Base-by-base conservation (phyloP, 2,888 invertebrate genomes). In the Rhogogaster chlorosoma region DNA sequence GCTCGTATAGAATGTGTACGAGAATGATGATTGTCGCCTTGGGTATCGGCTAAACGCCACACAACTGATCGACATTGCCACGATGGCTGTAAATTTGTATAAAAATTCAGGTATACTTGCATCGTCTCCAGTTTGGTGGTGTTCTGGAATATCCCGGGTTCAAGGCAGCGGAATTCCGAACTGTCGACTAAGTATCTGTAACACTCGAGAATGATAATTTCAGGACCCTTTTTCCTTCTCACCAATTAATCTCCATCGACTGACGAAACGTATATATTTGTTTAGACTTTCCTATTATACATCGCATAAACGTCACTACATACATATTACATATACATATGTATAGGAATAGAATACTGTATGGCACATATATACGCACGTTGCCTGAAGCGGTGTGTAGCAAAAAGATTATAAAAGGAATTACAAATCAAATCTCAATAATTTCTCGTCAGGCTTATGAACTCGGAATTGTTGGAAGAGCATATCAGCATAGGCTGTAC, bases 91-190 rank as follows among this genome's bases (percentile, higher is more conserved):
- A n/a, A n/a, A 61, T 61, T 26, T 85, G 92, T 42, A 22, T n/a
- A 26, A n/a, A 71, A 85, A 61, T 42, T 73, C 22, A 42, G 22
- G 29, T 73, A 77, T 57, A 71, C 93, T 93, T 90, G 93, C 93
- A 93, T 90, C 61, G 92, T 92, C 87, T 92, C 91, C 32, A 93
- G 89, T 82, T 91, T 89, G 36, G 87, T 87, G 77, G 92, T 86
- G 85, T 91, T 91, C 29, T 91, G 90, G 84, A 93, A 93, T 42
- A 92, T 92, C 61, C 92, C 92, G 0, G 92, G 91, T 87, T 93
- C 93, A 86, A 93, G 91, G 88, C 92, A 91, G 87, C 92, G 92
- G 87, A 93, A 93, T 70, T 92, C 90, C 42, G 92, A 92, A 87
- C 93, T 88, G 87, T 93, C 92, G 64, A 91, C 90, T 85, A 93